Conservation (phyloP, 2,113 vertebrate genomes). For the Myiopsitta monachus region DNA sequence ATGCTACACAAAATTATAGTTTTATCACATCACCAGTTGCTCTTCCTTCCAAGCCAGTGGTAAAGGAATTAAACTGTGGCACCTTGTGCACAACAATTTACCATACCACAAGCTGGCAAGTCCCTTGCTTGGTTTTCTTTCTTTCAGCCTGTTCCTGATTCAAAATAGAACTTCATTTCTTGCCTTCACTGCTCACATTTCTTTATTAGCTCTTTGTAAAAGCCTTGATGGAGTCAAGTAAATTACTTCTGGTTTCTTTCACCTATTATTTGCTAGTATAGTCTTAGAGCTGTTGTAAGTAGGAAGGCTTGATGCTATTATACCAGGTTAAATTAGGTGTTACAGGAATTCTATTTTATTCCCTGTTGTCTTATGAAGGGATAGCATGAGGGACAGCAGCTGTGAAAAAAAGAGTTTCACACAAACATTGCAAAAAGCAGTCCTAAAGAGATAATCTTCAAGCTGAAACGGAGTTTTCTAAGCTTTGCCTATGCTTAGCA, state of each 20-base stretch:
- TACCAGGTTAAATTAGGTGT: conserved; percentile 25
- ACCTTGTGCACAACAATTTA: neutral
- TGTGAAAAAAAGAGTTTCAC: neutral
- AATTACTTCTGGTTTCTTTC: conserved; percentile 31
- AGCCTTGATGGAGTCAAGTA: neutral
- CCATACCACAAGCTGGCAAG: neutral
- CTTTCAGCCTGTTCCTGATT: neutral
- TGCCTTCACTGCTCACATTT: neutral
- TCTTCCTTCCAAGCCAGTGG: neutral
- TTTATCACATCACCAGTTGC: neutral
- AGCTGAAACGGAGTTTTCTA: conserved; percentile 3
- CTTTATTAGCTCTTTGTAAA: neutral
- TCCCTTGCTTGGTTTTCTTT: neutral
- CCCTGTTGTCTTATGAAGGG: conserved; percentile 6
- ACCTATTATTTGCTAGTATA: conserved; percentile 5
- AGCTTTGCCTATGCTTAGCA: neutral
- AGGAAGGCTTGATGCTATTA: conserved; percentile 14
- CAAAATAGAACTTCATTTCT: neutral
- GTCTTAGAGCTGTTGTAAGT: neutral
- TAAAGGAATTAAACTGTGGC: neutral
- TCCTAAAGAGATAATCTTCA: neutral
- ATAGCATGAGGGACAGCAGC: neutral
- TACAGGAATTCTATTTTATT: conserved; percentile 1
- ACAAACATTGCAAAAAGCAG: neutral
- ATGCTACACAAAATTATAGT: neutral